Percentiles rank a stretch among this genome's conserved stretches.
Evolutionary conservation across 2,797 vertebrate genomes (phyloP).

Genomic region (Gobio occitaniae): DNA sequence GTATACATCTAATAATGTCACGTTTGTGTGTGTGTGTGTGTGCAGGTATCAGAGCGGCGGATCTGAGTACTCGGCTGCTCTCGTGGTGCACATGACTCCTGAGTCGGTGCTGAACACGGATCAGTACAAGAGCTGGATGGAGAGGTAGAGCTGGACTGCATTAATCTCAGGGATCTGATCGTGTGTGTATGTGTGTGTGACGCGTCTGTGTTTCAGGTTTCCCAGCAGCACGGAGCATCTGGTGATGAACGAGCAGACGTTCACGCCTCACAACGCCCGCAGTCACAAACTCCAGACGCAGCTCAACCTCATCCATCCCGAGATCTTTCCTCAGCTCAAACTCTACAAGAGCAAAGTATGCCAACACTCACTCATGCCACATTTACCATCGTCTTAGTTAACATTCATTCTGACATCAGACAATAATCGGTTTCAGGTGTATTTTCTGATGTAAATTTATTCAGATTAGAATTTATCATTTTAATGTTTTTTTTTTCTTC

Average conservation of each 20-base stretch:
- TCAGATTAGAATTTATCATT: too few species aligned
- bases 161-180: neutral
- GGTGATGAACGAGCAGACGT: conserved; percentile 87
- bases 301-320: conserved; percentile 89
- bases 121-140: conserved; percentile 89
- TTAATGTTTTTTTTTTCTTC: neutral
- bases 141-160: conserved; percentile 75
- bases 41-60: conserved; percentile 82
- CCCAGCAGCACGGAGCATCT: conserved; percentile 87
- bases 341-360: conserved; percentile 73
- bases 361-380: neutral
- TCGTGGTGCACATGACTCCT: conserved; percentile 91
- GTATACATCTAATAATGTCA: neutral
- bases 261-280: conserved; percentile 82
- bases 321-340: conserved; percentile 87
- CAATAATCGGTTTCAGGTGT: too few species aligned
- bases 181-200: neutral
- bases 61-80: conserved; percentile 72
- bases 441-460: too few species aligned
- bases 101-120: conserved; percentile 81
- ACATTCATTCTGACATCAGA: neutral
- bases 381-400: neutral
- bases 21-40: neutral
- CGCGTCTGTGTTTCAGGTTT: conserved; percentile 77
- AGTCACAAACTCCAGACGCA: conserved; percentile 91